Evolutionary conservation across 2,113 vertebrate species (phyloP), one percentile per base, ranked within the genome.

Genomic region (Labrus mixtus): DNA sequence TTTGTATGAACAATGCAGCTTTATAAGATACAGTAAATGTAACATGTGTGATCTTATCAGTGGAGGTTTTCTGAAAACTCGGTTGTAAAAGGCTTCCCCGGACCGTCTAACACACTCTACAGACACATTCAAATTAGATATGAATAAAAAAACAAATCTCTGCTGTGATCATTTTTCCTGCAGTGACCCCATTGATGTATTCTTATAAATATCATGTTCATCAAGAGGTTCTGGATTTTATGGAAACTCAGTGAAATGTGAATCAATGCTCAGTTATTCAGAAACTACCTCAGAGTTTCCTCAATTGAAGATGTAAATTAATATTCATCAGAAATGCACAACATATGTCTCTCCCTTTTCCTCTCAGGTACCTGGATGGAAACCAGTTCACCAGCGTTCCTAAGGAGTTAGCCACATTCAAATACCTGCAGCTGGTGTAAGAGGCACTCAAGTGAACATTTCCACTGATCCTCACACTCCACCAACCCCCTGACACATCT

Each of bases 361-460:
- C 29, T 82, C 41, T 25, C 89, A 99, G 98, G 53, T 99, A 99
- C 76, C 86, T 99, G 92, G 98, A 99, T 39, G 98, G 98, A n/a
- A 99, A 99, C 88, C 97, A 98, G 92, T 97, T 99, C 88, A 95
- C 92, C 6, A 91, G 94, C 65, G 96, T 99, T 46, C 98, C 98
- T 0, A 95, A 94, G 23, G 96, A 97, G 65, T 94, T 99, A 15
- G 95, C 95, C 51, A 92, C 95, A 78, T 97, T 97, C 93, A 97
- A 95, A 80, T 95, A 95, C 79, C 94, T 99, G 81, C 97, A 99
- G 90, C 96, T 99, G 4, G 95, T 99, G 97, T 99, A 93, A 96
- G 97, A 95, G 11, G 12, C 48, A 9, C 63, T 60, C 39, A 20
- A 33, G 29, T 33, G 29, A 33, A 33, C 29, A 33, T 6, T 33